phyloP scores from a whole-genome alignment of 2,797 vertebrate species.

The Urosaurus nigricauda region DNA sequence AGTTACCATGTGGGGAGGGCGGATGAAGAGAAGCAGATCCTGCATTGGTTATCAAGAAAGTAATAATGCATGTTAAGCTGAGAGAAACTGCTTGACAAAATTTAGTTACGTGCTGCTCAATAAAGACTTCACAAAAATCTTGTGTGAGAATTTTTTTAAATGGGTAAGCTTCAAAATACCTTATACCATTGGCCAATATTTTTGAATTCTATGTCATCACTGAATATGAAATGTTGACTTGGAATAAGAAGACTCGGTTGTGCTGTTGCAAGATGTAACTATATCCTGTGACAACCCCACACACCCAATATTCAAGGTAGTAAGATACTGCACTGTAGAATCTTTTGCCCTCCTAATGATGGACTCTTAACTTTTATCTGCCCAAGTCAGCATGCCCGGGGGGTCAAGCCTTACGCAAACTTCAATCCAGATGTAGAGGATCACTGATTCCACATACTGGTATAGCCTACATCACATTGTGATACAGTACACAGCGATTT shows the following conservation, averaged over 20 bases:
- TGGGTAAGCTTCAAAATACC: background rate
- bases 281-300: background rate
- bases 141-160: background rate
- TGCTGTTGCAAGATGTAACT: background rate
- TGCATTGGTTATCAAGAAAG: slow-evolving; percentile 67
- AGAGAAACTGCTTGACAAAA: slow-evolving; percentile 65
- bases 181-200: background rate
- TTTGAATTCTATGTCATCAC: background rate
- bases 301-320: background rate
- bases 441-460: background rate
- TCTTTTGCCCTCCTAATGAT: background rate
- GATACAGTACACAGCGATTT: background rate
- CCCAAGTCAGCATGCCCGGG: background rate
- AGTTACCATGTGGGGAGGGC: slow-evolving; percentile 56
- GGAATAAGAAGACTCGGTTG: background rate
- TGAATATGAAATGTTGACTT: background rate
- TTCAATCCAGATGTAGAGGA: background rate
- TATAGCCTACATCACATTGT: background rate
- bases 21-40: slow-evolving; percentile 47
- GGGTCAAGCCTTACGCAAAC: background rate
- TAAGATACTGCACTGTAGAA: background rate
- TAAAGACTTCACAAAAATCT: slow-evolving; percentile 73
- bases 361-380: background rate
- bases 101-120: slow-evolving; percentile 75
- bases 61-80: slow-evolving; percentile 71